A percentile compares a stretch with the other conserved stretches of the same genome.
These are phyloP conservation scores for Ancistrus triradiatus DNA, from an alignment of 2,113 vertebrate species.

Conservation along the genomic window DNA sequence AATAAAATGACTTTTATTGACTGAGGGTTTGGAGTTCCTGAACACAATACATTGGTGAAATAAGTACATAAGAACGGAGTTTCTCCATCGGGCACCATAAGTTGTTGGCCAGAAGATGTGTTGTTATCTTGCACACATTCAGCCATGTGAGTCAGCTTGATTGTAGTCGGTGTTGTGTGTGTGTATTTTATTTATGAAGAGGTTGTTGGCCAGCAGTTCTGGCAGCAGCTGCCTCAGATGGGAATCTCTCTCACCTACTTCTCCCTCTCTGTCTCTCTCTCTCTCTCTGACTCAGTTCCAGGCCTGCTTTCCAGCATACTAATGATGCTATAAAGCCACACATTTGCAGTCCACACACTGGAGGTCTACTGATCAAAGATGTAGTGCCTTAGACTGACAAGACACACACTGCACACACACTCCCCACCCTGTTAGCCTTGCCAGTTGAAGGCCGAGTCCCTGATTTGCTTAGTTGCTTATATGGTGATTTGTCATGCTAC, in stretches of 20 bases:
- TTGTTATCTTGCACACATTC: too few species aligned
- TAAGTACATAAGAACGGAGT: too few species aligned
- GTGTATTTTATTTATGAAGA: too few species aligned
- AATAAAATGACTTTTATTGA: too few species aligned
- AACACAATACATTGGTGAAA: too few species aligned
- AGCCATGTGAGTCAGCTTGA: too few species aligned
- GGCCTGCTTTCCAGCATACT: conserved; percentile 50
- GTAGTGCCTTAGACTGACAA: conserved; percentile 41
- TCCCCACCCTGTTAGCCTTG: neutral
- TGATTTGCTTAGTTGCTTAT: neutral
- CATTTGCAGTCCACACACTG: conserved; percentile 49
- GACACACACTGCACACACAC: conserved; percentile 30
- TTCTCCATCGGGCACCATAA: too few species aligned
- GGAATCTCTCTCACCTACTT: neutral
- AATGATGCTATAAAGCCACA: conserved; percentile 52
- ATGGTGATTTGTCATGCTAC: neutral
- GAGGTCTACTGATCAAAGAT: conserved; percentile 54
- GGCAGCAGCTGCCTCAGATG: neutral
- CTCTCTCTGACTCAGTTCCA: conserved; percentile 10
- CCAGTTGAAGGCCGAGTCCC: neutral
- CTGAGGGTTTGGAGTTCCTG: too few species aligned
- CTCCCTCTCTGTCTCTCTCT: conserved; percentile 10
- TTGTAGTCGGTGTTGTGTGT: too few species aligned
- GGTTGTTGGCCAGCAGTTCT: too few species aligned
- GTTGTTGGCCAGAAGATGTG: too few species aligned